These are phyloP conservation scores for Deilephila porcellus DNA, from an alignment of 2,888 invertebrate genomes.

Conservation along the genomic window DNA sequence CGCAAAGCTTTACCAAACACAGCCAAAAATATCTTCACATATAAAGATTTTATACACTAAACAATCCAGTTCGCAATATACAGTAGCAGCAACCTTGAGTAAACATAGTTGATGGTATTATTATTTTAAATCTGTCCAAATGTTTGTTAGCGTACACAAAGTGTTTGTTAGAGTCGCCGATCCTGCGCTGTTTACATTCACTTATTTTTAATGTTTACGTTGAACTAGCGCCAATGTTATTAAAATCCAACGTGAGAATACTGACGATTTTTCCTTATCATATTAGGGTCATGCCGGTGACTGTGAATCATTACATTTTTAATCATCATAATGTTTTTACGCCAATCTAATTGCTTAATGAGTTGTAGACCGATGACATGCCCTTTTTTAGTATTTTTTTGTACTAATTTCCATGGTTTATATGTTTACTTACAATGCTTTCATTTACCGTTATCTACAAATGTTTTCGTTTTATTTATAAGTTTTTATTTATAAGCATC, in stretches of 20 bases:
- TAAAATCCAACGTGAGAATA: slow-evolving; percentile 29
- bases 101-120: slow-evolving; percentile 14
- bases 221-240: slow-evolving; percentile 54
- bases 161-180: slow-evolving; percentile 5
- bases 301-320: not conserved
- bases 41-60: slow-evolving; percentile 33
- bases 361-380: too few relatives aligned
- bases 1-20: slow-evolving; percentile 35
- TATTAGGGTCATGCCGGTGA: slow-evolving; percentile 21
- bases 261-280: not conserved
- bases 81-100: slow-evolving; percentile 14
- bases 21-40: not conserved
- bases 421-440: too few relatives aligned
- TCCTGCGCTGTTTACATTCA: slow-evolving; percentile 29
- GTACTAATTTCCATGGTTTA: too few relatives aligned
- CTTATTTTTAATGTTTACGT: slow-evolving; percentile 52
- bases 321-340: too few relatives aligned
- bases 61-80: slow-evolving; percentile 16
- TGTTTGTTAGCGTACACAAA: slow-evolving; percentile 20
- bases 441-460: too few relatives aligned
- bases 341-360: too few relatives aligned
- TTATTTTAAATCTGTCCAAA: slow-evolving; percentile 25
- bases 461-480: too few relatives aligned
- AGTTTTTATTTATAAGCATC: too few relatives aligned
- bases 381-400: too few relatives aligned